phyloP scores from a whole-genome alignment of 2,888 invertebrate genomes.

The Euspilapteryx auroguttella region DNA sequence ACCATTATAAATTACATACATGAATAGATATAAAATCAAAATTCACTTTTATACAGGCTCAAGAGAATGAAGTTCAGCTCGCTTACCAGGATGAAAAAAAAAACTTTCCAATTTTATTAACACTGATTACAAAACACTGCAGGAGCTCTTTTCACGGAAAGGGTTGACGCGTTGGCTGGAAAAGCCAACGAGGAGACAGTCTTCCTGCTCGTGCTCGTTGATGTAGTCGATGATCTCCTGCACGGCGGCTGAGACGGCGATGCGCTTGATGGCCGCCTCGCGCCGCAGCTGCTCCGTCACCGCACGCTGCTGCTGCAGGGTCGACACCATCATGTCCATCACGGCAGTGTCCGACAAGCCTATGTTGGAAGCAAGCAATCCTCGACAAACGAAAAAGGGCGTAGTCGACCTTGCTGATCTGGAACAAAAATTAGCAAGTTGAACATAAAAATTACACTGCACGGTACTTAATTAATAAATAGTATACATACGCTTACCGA shows the following conservation, averaged over 20 bases:
- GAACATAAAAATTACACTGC: neutral
- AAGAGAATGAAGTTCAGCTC: no score
- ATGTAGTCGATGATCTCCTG: slow-evolving; percentile 91
- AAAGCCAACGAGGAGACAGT: slow-evolving; percentile 91
- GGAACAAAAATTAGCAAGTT: slow-evolving; percentile 2
- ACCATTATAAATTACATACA: no score
- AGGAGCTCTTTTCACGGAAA: slow-evolving; percentile 91
- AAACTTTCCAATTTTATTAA: no score
- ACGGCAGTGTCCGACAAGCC: slow-evolving; percentile 87
- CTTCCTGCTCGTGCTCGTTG: slow-evolving; percentile 88
- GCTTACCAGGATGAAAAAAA: no score
- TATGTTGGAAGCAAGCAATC: slow-evolving; percentile 67
- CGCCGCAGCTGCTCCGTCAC: slow-evolving; percentile 91
- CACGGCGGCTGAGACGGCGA: slow-evolving; percentile 88
- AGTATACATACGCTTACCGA: no score
- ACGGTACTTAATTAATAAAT: neutral
- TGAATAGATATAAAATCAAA: no score
- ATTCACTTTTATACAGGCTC: no score
- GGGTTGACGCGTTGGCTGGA: slow-evolving; percentile 94
- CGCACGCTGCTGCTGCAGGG: slow-evolving; percentile 90
- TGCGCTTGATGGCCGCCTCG: slow-evolving; percentile 85
- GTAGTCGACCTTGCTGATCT: slow-evolving; percentile 21
- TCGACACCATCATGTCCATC: slow-evolving; percentile 93
- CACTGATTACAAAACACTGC: slow-evolving; percentile 83
- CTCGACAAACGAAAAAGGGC: slow-evolving; percentile 35